A percentile compares a stretch with the other conserved stretches of the same genome.
Evolutionary conservation across 1,140 invertebrate genomes (phyloP).

Genomic region (Ceratina japonica): DNA sequence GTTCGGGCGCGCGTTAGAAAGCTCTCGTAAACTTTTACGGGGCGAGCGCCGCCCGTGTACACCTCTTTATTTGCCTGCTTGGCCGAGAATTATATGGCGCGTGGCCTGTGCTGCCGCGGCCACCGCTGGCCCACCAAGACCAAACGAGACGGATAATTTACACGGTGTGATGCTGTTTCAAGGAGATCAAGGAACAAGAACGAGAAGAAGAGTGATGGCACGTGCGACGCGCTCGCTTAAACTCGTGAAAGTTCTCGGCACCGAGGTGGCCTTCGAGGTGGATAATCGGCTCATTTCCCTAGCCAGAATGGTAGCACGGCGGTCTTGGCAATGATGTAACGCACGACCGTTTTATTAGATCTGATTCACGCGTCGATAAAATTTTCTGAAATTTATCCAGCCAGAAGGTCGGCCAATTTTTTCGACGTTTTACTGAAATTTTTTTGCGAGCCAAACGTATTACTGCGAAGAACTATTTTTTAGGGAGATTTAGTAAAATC

Average conservation of each 20-base stretch:
- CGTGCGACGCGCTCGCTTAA: neutral
- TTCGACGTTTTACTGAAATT: too few species aligned
- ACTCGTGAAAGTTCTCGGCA: constrained; percentile 10
- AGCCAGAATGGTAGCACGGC: neutral
- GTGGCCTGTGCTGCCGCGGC: constrained; percentile 43
- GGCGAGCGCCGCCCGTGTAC: constrained; percentile 12
- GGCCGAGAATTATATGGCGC: constrained; percentile 56
- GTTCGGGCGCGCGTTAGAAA: constrained; percentile 34
- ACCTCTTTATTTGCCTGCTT: constrained; percentile 42
- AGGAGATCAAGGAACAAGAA: neutral
- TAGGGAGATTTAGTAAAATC: too few species aligned
- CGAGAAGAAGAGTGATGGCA: neutral
- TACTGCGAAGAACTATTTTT: too few species aligned
- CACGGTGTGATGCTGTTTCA: constrained; percentile 8
- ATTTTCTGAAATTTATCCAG: too few species aligned
- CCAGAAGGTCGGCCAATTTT: too few species aligned
- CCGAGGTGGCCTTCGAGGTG: constrained; percentile 1
- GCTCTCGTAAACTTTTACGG: constrained; percentile 45
- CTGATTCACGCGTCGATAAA: too few species aligned
- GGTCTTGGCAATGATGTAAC: too few species aligned
- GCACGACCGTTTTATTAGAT: too few species aligned
- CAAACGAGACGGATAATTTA: constrained; percentile 41
- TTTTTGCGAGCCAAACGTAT: too few species aligned
- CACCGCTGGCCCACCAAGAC: neutral
- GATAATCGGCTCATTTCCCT: neutral